phyloP scores from a whole-genome alignment of 1,140 invertebrate genomes.

The Heliconius hewitsoni region DNA sequence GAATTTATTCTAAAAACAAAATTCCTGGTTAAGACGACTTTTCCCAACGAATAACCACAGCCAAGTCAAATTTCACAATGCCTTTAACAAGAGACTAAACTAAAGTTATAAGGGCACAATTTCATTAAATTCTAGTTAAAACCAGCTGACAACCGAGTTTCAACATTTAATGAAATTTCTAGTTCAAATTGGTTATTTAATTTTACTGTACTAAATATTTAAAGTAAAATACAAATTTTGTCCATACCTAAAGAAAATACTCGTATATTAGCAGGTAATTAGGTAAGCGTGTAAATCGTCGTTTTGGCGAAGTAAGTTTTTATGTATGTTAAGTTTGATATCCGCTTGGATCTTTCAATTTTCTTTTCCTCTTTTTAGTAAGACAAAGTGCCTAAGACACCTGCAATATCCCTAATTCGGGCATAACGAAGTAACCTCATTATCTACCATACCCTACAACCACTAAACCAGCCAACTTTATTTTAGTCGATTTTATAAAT shows the following conservation, averaged over 20 bases:
- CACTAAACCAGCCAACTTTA: no score
- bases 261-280: neutral
- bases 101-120: conserved; percentile 10
- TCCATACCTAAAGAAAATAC: neutral
- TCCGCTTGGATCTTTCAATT: no score
- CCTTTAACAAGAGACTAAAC: conserved; percentile 1
- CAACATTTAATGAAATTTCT: conserved; percentile 1
- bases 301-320: no score
- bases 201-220: neutral
- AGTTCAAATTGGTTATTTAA: neutral
- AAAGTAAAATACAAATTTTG: neutral
- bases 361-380: no score
- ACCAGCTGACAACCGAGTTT: conserved; percentile 5
- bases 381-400: no score
- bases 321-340: no score
- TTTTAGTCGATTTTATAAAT: no score
- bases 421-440: no score
- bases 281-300: no score
- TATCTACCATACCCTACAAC: no score
- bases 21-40: neutral
- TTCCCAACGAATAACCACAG: neutral
- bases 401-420: no score
- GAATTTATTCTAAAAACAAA: neutral
- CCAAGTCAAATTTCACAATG: conserved; percentile 4
- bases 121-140: conserved; percentile 5